Base-by-base conservation (phyloP, 2,888 invertebrate species). In the Mythimna pallens region DNA sequence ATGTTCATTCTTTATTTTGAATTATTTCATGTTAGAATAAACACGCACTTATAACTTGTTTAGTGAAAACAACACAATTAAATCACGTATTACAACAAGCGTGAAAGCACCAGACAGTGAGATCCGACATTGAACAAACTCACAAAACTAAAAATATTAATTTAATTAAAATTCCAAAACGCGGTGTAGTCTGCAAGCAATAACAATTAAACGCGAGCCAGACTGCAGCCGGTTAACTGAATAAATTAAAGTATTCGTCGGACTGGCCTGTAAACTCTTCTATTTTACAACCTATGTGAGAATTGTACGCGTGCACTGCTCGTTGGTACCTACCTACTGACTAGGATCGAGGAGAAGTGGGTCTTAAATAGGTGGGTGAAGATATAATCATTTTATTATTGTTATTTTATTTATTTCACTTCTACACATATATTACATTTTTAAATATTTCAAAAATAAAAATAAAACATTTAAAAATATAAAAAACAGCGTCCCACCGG, bases 101-200 rank as follows among this genome's bases (percentile, higher is more conserved):
- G 47, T 54, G 36, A 14, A 34, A 81, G 70, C 10, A 54, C 43
- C 57, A 62, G 54, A 22, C 78, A 36, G 43, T 22, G 25, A 22
- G 17, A 59, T n/a, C 57, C 52, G 66, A 17, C 30, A 57, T n/a
- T 61, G 30, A 68, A 17, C 25, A 59, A 43, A 65, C 55, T 54
- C 54, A 7, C 55, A 52, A 54, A 74, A 74, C 67, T 83, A 79
- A 81, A 82, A 79, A 74, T 83, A 83, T 73, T 83, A 83, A 70
- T 83, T 81, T 81, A 79, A 81, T 81, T 81, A 81, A 81, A 81
- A 74, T 70, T 83, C 65, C 80, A 74, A 70, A 83, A 80, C 65
- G 65, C 68, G 17, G 55, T 78, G 67, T 83, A 65, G 70, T 70
- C 83, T 83, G 80, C 69, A 43, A 65, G 80, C 67, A 83, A 83